Evolutionary conservation across 2,797 vertebrate genomes (phyloP).

Genomic region (Periparus ater): DNA sequence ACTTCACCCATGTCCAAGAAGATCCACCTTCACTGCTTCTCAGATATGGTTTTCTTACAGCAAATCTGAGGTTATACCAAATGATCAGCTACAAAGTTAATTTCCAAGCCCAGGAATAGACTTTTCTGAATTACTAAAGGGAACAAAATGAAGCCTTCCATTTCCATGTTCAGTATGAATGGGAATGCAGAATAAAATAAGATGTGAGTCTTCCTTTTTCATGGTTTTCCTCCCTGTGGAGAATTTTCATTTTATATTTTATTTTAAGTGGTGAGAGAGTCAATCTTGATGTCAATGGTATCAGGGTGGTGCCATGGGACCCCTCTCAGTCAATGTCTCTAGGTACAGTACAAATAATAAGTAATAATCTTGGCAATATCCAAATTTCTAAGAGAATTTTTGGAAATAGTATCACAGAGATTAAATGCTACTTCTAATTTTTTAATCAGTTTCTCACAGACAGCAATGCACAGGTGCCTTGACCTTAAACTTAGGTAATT

Average conservation of each 20-base stretch:
- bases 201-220: background rate
- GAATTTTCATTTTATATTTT: conserved; percentile 5
- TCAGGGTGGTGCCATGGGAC: background rate
- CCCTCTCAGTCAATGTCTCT: background rate
- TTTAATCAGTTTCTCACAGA: conserved; percentile 67
- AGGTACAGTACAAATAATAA: conserved; percentile 24
- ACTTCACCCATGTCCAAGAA: background rate
- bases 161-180: background rate
- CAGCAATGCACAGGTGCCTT: conserved; percentile 73
- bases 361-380: conserved; percentile 11
- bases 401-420: conserved; percentile 34
- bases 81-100: background rate
- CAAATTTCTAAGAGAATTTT: conserved; percentile 53
- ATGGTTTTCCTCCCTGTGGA: background rate
- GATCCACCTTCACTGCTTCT: background rate
- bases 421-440: conserved; percentile 68
- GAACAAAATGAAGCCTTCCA: background rate
- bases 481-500: conserved; percentile 78
- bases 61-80: background rate
- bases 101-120: background rate
- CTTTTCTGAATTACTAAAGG: background rate
- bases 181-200: conserved; percentile 25
- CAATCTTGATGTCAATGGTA: background rate
- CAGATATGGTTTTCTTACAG: background rate
- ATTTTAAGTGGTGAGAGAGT: background rate